Percentiles rank a stretch among this genome's conserved stretches.
Conservation (phyloP, 2,888 invertebrate genomes). For the Geophilus truncorum region DNA sequence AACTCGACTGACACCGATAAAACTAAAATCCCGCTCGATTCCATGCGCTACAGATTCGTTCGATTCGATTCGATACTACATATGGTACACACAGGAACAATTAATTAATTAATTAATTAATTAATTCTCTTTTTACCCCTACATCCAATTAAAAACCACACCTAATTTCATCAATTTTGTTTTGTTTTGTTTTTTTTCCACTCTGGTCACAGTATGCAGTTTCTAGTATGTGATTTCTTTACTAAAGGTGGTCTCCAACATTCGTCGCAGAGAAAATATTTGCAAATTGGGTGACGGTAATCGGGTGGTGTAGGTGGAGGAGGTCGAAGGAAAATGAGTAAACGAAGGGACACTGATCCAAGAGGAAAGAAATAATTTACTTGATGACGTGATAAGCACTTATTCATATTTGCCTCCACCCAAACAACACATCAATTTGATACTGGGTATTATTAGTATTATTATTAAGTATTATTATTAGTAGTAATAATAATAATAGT, state of each 20-base stretch:
- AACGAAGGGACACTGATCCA: slow-evolving; percentile 19
- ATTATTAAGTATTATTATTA: no score
- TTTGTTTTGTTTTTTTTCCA: neutral
- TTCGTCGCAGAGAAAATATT: neutral
- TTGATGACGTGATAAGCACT: neutral
- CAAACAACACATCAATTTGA: neutral
- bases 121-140: neutral
- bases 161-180: neutral
- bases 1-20: neutral
- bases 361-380: slow-evolving; percentile 19
- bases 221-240: neutral
- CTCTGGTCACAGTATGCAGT: neutral
- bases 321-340: slow-evolving; percentile 17
- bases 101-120: neutral
- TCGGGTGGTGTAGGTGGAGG: slow-evolving; percentile 8
- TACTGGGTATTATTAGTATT: neutral
- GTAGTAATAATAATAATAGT: no score
- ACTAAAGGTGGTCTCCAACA: neutral
- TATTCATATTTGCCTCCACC: slow-evolving; percentile 26
- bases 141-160: no score
- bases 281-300: neutral
- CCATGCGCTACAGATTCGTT: no score
- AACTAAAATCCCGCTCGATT: no score
- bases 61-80: no score
- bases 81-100: no score